Evolutionary conservation across 2,888 invertebrate species (phyloP).

Genomic region (Pycnomerus fuliginosus): DNA sequence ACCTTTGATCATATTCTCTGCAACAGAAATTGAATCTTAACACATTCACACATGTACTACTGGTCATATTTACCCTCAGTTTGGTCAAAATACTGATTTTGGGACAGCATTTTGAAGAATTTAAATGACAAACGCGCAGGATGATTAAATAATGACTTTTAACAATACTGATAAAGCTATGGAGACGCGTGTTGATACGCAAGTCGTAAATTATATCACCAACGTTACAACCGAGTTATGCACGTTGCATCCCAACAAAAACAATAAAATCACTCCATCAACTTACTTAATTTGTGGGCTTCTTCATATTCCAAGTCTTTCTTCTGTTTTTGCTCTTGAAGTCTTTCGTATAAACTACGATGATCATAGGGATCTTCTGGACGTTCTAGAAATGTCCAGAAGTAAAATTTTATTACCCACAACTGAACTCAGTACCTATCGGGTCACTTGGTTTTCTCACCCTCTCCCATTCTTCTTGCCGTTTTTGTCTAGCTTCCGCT

Average conservation of each 20-base stretch:
- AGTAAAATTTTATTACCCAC: background rate
- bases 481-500: slow-evolving; percentile 72
- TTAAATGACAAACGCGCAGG: too few relatives aligned
- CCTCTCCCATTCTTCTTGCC: slow-evolving; percentile 97
- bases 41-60: background rate
- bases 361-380: slow-evolving; percentile 85
- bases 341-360: slow-evolving; percentile 85
- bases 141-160: too few relatives aligned
- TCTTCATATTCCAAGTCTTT: slow-evolving; percentile 95
- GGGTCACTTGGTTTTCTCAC: slow-evolving; percentile 90
- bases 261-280: too few relatives aligned
- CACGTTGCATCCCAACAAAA: too few relatives aligned
- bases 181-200: too few relatives aligned
- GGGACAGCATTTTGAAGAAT: too few relatives aligned
- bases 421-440: slow-evolving; percentile 59
- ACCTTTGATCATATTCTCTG: slow-evolving; percentile 85
- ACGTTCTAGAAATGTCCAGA: slow-evolving; percentile 61
- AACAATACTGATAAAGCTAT: too few relatives aligned
- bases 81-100: slow-evolving; percentile 17
- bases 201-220: too few relatives aligned
- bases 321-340: slow-evolving; percentile 90
- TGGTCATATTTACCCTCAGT: slow-evolving; percentile 10
- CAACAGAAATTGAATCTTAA: slow-evolving; percentile 26
- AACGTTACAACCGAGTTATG: too few relatives aligned
- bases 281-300: slow-evolving; percentile 90